These are phyloP conservation scores for Dinoponera quadriceps DNA, from an alignment of 1,140 invertebrate species.

Conservation along the genomic window DNA sequence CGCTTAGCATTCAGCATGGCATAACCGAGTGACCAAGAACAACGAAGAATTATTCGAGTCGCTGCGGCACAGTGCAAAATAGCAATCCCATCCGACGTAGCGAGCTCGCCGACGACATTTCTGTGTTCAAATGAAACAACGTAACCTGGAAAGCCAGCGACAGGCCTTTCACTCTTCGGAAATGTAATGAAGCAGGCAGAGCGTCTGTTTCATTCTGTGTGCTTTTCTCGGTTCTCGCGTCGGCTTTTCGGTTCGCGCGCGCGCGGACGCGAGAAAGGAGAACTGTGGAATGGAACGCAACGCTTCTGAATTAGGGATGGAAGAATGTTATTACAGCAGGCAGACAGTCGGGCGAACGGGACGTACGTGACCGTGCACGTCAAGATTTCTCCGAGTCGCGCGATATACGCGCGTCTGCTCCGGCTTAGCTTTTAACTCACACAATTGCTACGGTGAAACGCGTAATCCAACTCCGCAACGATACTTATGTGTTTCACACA, in stretches of 20 bases:
- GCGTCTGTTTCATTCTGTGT: background rate
- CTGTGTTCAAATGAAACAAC: background rate
- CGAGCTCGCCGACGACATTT: background rate
- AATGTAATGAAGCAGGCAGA: constrained; percentile 8
- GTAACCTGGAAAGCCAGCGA: constrained; percentile 13
- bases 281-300: constrained; percentile 23
- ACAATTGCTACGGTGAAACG: background rate
- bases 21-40: background rate
- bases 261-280: constrained; percentile 14
- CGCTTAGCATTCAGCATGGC: background rate
- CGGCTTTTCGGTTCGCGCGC: background rate
- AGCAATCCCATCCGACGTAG: background rate
- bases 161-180: constrained; percentile 19
- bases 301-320: constrained; percentile 51
- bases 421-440: constrained; percentile 30
- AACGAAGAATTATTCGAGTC: background rate
- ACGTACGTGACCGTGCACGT: constrained; percentile 44
- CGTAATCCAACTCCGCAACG: constrained; percentile 19
- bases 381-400: constrained; percentile 28
- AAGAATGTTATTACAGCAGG: constrained; percentile 49
- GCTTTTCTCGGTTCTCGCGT: background rate
- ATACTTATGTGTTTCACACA: background rate
- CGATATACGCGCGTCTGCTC: constrained; percentile 19
- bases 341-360: constrained; percentile 25
- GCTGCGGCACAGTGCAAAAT: background rate